These are phyloP conservation scores for Actenoides hombroni DNA, from an alignment of 2,113 vertebrate species.

Conservation along the genomic window DNA sequence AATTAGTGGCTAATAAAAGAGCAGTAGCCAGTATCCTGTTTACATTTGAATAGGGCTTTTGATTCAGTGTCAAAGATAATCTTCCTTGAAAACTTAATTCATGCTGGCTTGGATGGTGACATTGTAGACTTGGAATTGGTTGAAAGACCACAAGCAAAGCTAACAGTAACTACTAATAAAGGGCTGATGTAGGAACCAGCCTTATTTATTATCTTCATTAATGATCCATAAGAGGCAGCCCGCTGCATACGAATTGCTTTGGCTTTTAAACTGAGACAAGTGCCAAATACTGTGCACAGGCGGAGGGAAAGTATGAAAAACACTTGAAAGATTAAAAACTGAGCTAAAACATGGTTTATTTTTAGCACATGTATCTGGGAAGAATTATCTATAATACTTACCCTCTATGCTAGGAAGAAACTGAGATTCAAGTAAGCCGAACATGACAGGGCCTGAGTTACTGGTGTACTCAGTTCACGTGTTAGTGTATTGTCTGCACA, in stretches of 20 bases:
- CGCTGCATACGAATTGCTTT: slow-evolving; percentile 6
- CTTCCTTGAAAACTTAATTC: slow-evolving; percentile 27
- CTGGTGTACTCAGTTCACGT: rapidly evolving
- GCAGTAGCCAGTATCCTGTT: neutral
- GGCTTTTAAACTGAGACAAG: neutral
- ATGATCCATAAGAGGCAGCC: slow-evolving; percentile 17
- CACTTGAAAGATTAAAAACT: slow-evolving; percentile 7
- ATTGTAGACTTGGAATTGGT: neutral
- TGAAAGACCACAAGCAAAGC: slow-evolving; percentile 32
- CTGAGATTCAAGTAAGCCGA: neutral
- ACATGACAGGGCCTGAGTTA: neutral
- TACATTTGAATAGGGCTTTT: slow-evolving; percentile 49
- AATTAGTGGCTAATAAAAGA: slow-evolving; percentile 15
- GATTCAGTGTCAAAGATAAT: slow-evolving; percentile 11
- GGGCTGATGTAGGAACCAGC: neutral
- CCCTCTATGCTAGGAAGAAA: neutral
- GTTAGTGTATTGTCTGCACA: neutral
- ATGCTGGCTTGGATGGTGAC: neutral
- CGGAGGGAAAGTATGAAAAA: neutral
- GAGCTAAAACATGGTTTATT: neutral
- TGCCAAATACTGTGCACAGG: neutral
- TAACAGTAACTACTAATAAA: slow-evolving; percentile 9
- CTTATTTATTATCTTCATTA: slow-evolving; percentile 27
- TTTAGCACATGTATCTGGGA: neutral
- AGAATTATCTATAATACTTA: neutral